phyloP scores from a whole-genome alignment of 1,140 invertebrate genomes.

The Lepidotrigona ventralis region DNA sequence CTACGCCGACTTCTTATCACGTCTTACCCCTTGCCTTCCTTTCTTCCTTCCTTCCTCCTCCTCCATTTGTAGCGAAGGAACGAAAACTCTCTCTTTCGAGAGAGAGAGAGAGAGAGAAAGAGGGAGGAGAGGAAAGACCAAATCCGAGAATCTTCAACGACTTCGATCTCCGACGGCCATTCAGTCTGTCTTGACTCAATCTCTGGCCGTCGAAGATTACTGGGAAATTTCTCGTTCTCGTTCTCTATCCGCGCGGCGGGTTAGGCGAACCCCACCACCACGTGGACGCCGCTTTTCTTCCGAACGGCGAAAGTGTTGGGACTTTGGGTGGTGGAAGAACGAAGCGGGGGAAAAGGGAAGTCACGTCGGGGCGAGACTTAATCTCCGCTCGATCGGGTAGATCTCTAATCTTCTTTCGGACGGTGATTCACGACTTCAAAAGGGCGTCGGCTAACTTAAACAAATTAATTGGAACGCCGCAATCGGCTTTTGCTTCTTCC shows the following conservation, averaged over 20 bases:
- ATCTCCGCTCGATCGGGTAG: conserved; percentile 59
- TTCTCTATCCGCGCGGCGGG: conserved; percentile 10
- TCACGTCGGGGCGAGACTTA: conserved; percentile 30
- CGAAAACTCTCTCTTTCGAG: conserved; percentile 31
- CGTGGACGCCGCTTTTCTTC: background rate
- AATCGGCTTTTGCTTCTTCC: conserved; percentile 8
- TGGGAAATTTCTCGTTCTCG: conserved; percentile 62
- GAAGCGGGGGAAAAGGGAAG: background rate
- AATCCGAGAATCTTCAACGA: conserved; percentile 50
- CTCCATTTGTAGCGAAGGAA: background rate
- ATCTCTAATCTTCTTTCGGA: conserved; percentile 59
- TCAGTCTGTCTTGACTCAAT: conserved; percentile 55
- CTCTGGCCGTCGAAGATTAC: conserved; percentile 59
- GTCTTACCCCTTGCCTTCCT: background rate
- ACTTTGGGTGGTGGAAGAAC: too few species aligned
- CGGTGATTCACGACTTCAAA: conserved; percentile 38
- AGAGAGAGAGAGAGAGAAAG: background rate
- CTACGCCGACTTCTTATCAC: background rate
- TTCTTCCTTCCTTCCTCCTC: background rate
- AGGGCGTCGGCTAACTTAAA: conserved; percentile 48
- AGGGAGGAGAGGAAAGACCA: conserved; percentile 13
- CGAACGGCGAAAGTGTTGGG: background rate
- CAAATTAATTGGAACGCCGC: conserved; percentile 41
- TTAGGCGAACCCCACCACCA: conserved; percentile 1
- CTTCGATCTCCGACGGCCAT: conserved; percentile 55